These are phyloP conservation scores for Seriola quinqueradiata DNA, from an alignment of 2,113 vertebrate species.

Conservation along the genomic window DNA sequence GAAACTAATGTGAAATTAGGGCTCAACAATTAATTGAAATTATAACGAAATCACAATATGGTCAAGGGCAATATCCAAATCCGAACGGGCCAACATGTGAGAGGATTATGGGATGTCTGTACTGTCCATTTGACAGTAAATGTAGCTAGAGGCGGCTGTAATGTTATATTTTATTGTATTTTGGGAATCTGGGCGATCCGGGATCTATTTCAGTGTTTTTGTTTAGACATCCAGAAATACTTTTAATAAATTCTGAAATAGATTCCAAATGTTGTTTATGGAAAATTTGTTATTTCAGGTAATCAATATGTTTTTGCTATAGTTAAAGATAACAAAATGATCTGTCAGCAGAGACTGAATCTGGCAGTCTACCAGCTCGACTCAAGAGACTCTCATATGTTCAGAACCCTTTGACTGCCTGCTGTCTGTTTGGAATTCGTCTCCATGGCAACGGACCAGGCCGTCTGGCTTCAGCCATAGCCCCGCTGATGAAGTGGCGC, in stretches of 20 bases:
- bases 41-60: no score
- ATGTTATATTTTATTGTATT: not conserved
- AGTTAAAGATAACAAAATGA: not conserved
- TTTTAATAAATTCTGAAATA: no score
- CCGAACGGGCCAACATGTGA: not conserved
- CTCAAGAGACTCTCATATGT: slow-evolving; percentile 42
- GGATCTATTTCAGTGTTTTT: not conserved
- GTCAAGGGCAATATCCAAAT: no score
- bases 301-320: not conserved
- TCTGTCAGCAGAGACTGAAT: not conserved
- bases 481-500: slow-evolving; percentile 41
- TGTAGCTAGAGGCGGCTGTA: not conserved
- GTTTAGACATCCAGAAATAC: no score
- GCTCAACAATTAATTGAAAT: no score
- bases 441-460: slow-evolving; percentile 72
- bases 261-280: not conserved
- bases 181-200: not conserved
- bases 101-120: not conserved
- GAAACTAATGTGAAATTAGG: not conserved
- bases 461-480: slow-evolving; percentile 59
- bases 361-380: slow-evolving; percentile 22
- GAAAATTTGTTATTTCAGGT: not conserved
- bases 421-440: slow-evolving; percentile 66
- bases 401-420: slow-evolving; percentile 54
- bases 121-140: not conserved